Base-by-base conservation (phyloP, 1,140 invertebrate species). In the Drosophila ironensis region DNA sequence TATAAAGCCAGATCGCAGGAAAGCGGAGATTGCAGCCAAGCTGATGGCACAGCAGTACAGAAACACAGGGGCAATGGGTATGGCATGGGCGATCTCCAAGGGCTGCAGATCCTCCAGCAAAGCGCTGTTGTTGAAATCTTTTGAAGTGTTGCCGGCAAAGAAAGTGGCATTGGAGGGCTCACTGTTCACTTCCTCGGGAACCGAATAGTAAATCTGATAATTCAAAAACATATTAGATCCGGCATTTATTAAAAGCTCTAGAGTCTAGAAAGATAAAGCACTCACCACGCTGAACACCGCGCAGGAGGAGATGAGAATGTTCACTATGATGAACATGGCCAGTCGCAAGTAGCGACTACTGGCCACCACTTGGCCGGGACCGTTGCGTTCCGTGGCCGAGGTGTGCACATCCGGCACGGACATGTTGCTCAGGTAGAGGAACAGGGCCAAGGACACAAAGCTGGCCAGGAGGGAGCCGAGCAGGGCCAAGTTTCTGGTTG, bases 1-100 rank as follows among this genome's bases (percentile, higher is more conserved):
- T 2, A 97, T 91, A 75, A 96, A 97, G 19, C 95, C 95, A 4
- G 96, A 93, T 41, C 95, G 92, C 3, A 98, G 91, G 90, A 98
- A 97, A 7, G 96, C 94, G 38, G 95, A 97, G 64, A 96, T 95
- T 0, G 94, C 93, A 0, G 95, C 92, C 35, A 98, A 78, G 0
- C 94, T 94, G 20, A 97, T 91, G 19, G 95, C 94, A 35, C 95
- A 94, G 63, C 95, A 95, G 86, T 95, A 94, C 0, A 96, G 80
- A 82, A 95, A 97, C 4, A 95, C 94, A 4, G 89, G 89, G 2
- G 89, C 87, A 20, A 70, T 88, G 14, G 76, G 60, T 47, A 77
- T 56, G 42, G 74, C 69, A 24, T 48, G 40, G 9, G n/a, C 24
- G 30, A 72, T 67, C 8, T 78, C 50, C 50, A 42, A 11, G 0